phyloP scores from a whole-genome alignment of 2,888 invertebrate genomes.

The Biston betularia region DNA sequence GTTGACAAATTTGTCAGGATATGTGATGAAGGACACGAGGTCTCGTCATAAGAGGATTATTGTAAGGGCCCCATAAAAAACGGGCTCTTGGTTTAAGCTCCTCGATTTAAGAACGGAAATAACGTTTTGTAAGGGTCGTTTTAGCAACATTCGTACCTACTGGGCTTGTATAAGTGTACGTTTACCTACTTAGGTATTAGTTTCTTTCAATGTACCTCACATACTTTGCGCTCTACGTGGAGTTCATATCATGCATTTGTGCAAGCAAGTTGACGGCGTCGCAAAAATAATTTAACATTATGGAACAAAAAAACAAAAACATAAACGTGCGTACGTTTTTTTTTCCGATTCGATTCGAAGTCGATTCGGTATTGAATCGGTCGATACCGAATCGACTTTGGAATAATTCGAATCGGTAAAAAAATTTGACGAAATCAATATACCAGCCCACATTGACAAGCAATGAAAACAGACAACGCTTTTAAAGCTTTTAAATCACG shows the following conservation, averaged over 20 bases:
- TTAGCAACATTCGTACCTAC: conserved; percentile 4
- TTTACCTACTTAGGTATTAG: neutral
- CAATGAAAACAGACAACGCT: conserved; percentile 4
- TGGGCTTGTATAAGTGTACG: neutral
- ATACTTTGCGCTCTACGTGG: conserved; percentile 47
- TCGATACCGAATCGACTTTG: too few relatives aligned
- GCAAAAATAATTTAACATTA: too few relatives aligned
- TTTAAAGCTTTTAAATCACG: conserved; percentile 21
- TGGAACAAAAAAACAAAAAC: too few relatives aligned
- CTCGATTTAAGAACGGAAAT: conserved; percentile 22
- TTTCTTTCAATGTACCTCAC: conserved; percentile 31
- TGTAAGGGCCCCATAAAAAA: conserved; percentile 38
- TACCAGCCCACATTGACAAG: conserved; percentile 15
- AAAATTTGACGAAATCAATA: neutral
- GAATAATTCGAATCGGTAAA: neutral
- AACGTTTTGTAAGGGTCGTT: conserved; percentile 8
- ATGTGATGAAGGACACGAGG: conserved; percentile 35
- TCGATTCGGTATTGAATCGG: too few relatives aligned
- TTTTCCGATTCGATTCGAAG: too few relatives aligned
- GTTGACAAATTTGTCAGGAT: conserved; percentile 29
- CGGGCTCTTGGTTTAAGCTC: conserved; percentile 22
- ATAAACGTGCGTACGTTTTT: too few relatives aligned
- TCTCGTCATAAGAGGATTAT: conserved; percentile 42
- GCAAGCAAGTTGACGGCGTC: too few relatives aligned
- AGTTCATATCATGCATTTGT: conserved; percentile 54